These are phyloP conservation scores for Drosophila helvetica DNA, from an alignment of 2,888 invertebrate genomes.

Conservation along the genomic window DNA sequence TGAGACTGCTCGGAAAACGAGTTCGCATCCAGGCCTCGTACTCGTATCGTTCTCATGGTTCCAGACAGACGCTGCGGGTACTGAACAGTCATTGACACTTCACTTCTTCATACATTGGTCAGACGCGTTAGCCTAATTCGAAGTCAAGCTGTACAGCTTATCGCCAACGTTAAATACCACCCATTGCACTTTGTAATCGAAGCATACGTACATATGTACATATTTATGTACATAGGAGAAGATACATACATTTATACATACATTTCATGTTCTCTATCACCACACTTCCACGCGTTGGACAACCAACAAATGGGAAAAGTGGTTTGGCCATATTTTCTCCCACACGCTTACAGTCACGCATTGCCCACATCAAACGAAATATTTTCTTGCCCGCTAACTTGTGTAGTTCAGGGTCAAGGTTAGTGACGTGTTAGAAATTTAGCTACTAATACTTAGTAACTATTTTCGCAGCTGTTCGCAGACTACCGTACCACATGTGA, in stretches of 20 bases:
- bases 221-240: too few relatives aligned
- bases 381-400: conserved; percentile 9
- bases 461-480: too few relatives aligned
- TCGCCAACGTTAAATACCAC: conserved; percentile 9
- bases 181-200: conserved; percentile 27
- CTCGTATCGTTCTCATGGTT: neutral
- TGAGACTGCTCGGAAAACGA: neutral
- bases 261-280: too few relatives aligned
- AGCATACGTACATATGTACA: neutral
- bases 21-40: neutral
- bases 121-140: conserved; percentile 24
- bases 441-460: neutral
- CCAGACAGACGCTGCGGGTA: neutral
- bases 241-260: neutral
- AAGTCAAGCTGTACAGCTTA: conserved; percentile 22
- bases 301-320: too few relatives aligned
- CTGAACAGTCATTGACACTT: conserved; percentile 22
- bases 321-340: too few relatives aligned
- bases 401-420: conserved; percentile 35
- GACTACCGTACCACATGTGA: too few relatives aligned
- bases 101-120: neutral
- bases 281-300: too few relatives aligned
- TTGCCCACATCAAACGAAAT: neutral
- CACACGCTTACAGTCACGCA: too few relatives aligned
- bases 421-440: conserved; percentile 21